Base-by-base conservation (phyloP, 2,113 vertebrate species). In the Tragelaphus imberbis region DNA sequence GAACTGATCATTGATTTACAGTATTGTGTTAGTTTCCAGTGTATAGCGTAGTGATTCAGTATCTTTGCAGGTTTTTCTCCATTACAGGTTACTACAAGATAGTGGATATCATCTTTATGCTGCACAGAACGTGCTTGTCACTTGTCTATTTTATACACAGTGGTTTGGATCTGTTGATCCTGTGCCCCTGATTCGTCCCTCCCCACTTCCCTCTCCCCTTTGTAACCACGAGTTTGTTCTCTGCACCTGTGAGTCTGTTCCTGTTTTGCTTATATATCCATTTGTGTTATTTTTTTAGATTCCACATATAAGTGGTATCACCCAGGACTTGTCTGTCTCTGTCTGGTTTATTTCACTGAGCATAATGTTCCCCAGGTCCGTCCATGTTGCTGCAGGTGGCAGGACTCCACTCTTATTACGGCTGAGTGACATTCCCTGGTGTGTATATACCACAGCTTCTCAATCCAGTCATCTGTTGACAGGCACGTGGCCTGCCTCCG, bases 331-430 rank as follows among this genome's bases (percentile, higher is more conserved):
- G 30, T 33, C 44, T 49, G 8, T 80, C 44, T 51, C 77, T 51
- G 27, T 53, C 49, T 53, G 49, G 33, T 53, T 19, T n/a, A n/a
- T 21, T 4, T 53, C 49, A 2, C 80, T 23, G 30, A 19, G 30
- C 16, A 12, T 53, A 13, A 2, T 53, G 30, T 19, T 53, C 80
- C 30, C 30, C 51, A 13, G 30, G 80, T 2, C 49, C 10, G 1
- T 23, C 80, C 49, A 7, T 7, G 30, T n/a, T 82, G 47, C 80
- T 53, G 30, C 49, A n/a, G 30, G 2, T n/a, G 28, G 17, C 49
- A n/a, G 30, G 1, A 6, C 1, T n/a, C n/a, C 80, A 23, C 51
- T 16, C 79, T n/a, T 13, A 2, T 21, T 13, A 3, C 4, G 30
- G 16, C 49, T n/a, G 80, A 2, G 17, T 53, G 33, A 1, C 30